Conservation (phyloP, 2,113 vertebrate species). For the Origma solitaria region DNA sequence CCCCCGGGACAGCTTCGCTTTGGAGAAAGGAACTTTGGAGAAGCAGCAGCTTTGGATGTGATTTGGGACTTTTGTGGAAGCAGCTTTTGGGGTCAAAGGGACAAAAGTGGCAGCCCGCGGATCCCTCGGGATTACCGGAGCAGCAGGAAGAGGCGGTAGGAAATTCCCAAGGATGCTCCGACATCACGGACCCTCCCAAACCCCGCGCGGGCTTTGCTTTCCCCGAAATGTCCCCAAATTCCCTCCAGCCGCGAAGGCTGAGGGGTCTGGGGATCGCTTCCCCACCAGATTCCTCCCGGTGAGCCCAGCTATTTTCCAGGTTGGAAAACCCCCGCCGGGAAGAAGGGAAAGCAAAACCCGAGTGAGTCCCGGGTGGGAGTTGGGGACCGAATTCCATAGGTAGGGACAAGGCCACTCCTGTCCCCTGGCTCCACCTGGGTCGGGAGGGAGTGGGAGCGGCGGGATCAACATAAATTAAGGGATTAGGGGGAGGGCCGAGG, state of each 20-base stretch:
- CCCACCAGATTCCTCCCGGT: not conserved
- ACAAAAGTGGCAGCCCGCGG: not conserved
- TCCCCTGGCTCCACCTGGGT: not conserved
- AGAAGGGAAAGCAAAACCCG: not conserved
- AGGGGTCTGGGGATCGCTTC: not conserved
- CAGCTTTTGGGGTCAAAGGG: not conserved
- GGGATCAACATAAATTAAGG: not conserved
- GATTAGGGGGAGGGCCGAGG: not conserved
- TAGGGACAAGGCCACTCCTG: not conserved
- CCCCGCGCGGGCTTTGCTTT: not conserved
- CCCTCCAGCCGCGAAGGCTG: rapidly evolving
- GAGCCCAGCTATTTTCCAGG: not conserved
- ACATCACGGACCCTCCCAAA: rapidly evolving
- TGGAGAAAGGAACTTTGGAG: not conserved
- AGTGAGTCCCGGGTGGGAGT: not conserved
- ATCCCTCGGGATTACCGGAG: not conserved
- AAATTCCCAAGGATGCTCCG: rapidly evolving
- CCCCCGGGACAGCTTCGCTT: not conserved
- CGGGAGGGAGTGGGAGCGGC: not conserved
- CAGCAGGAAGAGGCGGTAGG: not conserved
- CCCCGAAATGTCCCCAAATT: not conserved
- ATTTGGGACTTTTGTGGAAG: not conserved
- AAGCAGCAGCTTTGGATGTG: not conserved
- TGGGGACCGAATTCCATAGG: not conserved
- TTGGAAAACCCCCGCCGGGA: not conserved